Base-by-base conservation (phyloP, 2,888 invertebrate species). In the Tenthredo scrophulariae region DNA sequence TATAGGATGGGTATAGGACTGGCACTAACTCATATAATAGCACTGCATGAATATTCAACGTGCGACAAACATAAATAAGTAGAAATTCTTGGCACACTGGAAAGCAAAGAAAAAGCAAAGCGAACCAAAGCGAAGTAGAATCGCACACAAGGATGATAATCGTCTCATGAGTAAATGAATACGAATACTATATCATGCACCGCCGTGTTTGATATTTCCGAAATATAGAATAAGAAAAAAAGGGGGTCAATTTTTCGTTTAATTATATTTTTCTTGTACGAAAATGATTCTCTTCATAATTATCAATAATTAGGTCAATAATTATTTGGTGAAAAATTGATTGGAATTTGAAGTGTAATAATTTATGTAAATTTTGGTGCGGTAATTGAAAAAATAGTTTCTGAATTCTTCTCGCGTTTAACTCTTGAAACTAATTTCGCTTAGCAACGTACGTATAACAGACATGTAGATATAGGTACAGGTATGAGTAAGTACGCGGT, bases 41-140 rank as follows among this genome's bases (percentile, higher is more conserved):
- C 86, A 84, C 18, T 75, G 67, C 87, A 89, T 89, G 88, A 90
- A 89, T 89, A 90, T 90, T 88, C 88, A 88, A 89, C 86, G 79
- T 88, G 85, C 50, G 75, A 77, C 75, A 77, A 77, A 50, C 88
- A 88, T 87, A 86, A 86, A 88, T 74, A 74, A 62, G 62, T 62
- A 22, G 62, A 26, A 62, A 62, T 62, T 62, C 62, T 62, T 62
- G 62, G 26, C n/a, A 54, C 18, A 54, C 6, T 54, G 54, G n/a
- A 54, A 54, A 54, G 54, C 54, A 18, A 50, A 50, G 50, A 18
- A 50, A 54, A 50, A 54, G 54, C 54, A 37, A 37, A 54, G 54
- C 54, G n/a, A 54, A 7, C 7, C 54, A 54, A 54, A 54, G 18
- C 54, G 18, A 54, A 54, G n/a, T 7, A 54, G n/a, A 54, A 54